Evolutionary conservation across 2,113 vertebrate species (phyloP), one percentile per base, ranked within the genome.

Genomic region (Neofelis nebulosa): DNA sequence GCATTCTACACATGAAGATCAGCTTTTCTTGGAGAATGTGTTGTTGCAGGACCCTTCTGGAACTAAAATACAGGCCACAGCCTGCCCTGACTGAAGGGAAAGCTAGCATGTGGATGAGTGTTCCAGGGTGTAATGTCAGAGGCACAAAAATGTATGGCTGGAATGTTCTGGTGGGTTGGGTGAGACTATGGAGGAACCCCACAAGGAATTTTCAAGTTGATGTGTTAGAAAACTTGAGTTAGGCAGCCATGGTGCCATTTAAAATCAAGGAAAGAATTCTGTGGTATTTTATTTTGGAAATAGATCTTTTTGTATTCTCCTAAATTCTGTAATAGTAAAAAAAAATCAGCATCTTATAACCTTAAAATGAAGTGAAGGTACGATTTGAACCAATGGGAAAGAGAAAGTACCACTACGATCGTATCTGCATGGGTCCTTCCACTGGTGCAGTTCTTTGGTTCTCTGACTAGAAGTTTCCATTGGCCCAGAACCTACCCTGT

Each of bases 401-500:
- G 65, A 91, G 45, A 33, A 86, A 36, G 9, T 23, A 61, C 57
- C 6, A 7, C 1, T 41, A 8, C 5, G 23, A 57, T 33, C 29
- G 0, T n/a, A 23, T 61, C 29, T 23, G 0, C n/a, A 0, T 2
- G 0, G 36, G n/a, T 33, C 25, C 11, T 66, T 55, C 48, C 8
- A 1, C 41, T 4, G 1, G 25, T 18, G 1, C 21, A 9, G 27
- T 38, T 84, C 45, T 41, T 95, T 0, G 8, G 50, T 36, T 19
- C 5, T 81, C 23, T 63, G 12, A 31, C 27, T 5, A 18, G 31
- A 41, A 63, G 63, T 25, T 86, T 63, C 23, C 6, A 14, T 27
- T n/a, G 66, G 31, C 25, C 36, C 14, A 21, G 38, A 68, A 73
- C 85, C 63, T 36, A 23, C 8, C 19, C 25, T 8, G 25, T 0